These are phyloP conservation scores for Hippotragus niger DNA, from an alignment of 2,113 vertebrate species.

Conservation along the genomic window DNA sequence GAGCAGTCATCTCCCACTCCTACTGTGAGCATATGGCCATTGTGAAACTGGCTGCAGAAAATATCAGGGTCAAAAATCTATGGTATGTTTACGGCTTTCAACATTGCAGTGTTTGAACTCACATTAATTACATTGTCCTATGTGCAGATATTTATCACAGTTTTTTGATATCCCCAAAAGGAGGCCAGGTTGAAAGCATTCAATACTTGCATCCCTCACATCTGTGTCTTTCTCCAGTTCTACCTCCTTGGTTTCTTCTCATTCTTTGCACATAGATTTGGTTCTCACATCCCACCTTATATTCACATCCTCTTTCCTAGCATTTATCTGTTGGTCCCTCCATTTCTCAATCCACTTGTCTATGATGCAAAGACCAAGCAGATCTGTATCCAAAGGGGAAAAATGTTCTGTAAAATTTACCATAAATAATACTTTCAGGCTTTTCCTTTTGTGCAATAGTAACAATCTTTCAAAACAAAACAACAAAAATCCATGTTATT, in stretches of 20 bases:
- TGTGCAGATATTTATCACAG: background rate
- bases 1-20: background rate
- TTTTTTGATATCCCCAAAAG: background rate
- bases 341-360: background rate
- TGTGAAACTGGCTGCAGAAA: background rate
- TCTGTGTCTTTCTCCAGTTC: slow-evolving; percentile 31
- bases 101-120: background rate
- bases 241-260: slow-evolving; percentile 14
- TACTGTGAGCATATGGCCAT: slow-evolving; percentile 37
- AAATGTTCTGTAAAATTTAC: background rate
- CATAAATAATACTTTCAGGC: background rate
- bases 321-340: background rate
- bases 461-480: background rate
- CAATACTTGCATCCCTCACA: background rate
- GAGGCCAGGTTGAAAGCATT: slow-evolving; percentile 10
- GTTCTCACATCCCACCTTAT: background rate
- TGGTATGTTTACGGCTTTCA: background rate
- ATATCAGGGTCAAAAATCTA: background rate
- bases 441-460: background rate
- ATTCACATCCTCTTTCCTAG: slow-evolving; percentile 5
- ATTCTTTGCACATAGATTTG: slow-evolving; percentile 3
- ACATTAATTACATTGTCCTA: background rate
- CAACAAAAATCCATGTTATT: background rate
- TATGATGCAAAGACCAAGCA: background rate
- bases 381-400: background rate